Evolutionary conservation across 2,797 vertebrate genomes (phyloP), one percentile per base, ranked within the genome.

Genomic region (Siniperca undulata): DNA sequence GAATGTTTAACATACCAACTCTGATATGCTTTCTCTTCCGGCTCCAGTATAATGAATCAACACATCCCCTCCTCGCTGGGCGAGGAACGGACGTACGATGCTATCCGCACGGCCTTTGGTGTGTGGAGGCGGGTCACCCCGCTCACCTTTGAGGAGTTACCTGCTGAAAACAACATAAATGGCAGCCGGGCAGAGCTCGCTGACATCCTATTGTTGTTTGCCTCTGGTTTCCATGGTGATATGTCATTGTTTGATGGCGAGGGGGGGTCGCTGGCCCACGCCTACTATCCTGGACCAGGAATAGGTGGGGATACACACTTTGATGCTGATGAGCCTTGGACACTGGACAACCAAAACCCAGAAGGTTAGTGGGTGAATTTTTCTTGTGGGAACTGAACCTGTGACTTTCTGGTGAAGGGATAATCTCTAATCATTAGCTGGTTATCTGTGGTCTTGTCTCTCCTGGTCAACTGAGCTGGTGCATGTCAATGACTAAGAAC

Each of bases 231-330:
- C 95, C 98, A 99, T 0, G 97, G 98, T 0, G 98, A 99, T 89
- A 99, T 98, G 95, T 99, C 98, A 2, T 95, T 98, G 7, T 99
- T 99, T 2, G 98, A 99, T 0, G 98, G 98, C 0, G 90, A 96
- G 0, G 98, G 98, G 3, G 98, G 98, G 3, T 99, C 99, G n/a
- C 94, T 99, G 91, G 98, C 98, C n/a, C 98, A 99, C 0, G 98
- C 98, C 40, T 99, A 97, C 88, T 99, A 99, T 87, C 98, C 98
- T 0, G 98, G 98, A 34, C 96, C 97, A 0, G 98, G 97, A n/a
- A 96, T 98, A 90, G 98, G 98, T 0, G 98, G 98, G 0, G 98
- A 99, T 78, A 97, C 96, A 0, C 98, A 99, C 90, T 99, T 99
- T 0, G 98, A 99, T 78, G 95, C 96, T 0, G 98, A 99, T 38